These are phyloP conservation scores for Callorhinus ursinus DNA, from an alignment of 2,113 vertebrate species.

Conservation along the genomic window DNA sequence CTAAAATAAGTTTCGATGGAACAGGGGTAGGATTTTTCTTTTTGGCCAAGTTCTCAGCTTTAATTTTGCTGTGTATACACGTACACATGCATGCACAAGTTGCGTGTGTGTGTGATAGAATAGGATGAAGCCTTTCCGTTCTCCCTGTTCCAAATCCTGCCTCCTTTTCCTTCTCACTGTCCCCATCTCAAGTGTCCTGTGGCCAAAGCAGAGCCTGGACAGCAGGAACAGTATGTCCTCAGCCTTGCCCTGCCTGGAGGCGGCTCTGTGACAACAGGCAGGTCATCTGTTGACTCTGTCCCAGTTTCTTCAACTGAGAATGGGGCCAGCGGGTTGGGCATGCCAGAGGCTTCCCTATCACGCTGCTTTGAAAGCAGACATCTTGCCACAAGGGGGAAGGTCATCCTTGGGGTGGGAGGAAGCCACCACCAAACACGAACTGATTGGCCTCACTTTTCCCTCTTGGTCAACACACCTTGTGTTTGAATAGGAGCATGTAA, in stretches of 20 bases:
- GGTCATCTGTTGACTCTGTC: slow-evolving; percentile 56
- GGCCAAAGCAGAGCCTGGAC: slow-evolving; percentile 34
- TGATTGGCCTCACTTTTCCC: not conserved
- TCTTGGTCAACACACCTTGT: too few species aligned
- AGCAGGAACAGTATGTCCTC: slow-evolving; percentile 42
- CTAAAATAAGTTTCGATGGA: slow-evolving; percentile 85
- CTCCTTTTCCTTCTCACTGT: not conserved
- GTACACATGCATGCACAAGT: not conserved
- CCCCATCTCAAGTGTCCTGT: slow-evolving; percentile 37
- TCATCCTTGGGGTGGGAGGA: not conserved
- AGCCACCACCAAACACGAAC: not conserved
- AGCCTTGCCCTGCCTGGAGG: slow-evolving; percentile 44
- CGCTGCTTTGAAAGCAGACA: not conserved
- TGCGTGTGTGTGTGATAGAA: accelerated
- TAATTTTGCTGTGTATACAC: not conserved
- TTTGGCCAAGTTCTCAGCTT: slow-evolving; percentile 68
- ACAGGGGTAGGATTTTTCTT: slow-evolving; percentile 68
- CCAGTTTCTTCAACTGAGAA: slow-evolving; percentile 66
- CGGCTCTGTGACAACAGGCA: slow-evolving; percentile 46
- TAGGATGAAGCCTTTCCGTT: not conserved
- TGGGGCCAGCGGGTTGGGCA: not conserved
- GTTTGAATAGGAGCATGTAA: accelerated
- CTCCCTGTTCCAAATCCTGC: not conserved
- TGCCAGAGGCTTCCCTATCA: not conserved
- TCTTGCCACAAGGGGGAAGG: not conserved